Conservation (phyloP, 2,888 invertebrate species). For the Pachycephus smyrnensis region DNA sequence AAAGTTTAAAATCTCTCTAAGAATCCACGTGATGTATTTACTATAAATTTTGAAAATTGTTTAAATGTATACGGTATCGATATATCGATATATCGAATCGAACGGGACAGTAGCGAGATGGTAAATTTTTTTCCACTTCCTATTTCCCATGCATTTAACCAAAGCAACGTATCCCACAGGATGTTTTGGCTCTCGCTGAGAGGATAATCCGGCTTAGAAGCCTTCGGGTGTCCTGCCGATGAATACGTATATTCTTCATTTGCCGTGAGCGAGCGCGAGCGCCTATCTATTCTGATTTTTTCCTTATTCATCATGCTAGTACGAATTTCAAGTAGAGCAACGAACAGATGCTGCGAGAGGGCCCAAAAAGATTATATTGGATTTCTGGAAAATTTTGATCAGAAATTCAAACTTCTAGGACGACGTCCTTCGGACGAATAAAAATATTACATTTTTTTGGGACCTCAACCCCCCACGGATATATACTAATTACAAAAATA, state of each 20-base stretch:
- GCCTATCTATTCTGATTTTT: background rate
- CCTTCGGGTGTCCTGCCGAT: constrained; percentile 26
- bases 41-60: background rate
- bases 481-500: background rate
- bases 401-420: background rate
- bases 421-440: background rate
- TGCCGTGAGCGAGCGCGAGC: background rate
- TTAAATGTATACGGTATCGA: background rate
- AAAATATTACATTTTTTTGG: background rate
- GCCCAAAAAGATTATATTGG: background rate
- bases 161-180: constrained; percentile 29
- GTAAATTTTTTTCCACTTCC: background rate
- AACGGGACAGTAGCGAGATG: background rate
- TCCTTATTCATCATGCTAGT: background rate
- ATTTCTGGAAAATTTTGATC: background rate
- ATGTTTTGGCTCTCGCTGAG: constrained; percentile 55
- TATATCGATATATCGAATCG: background rate
- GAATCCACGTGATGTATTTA: background rate
- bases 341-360: background rate
- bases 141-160: background rate
- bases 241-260: background rate
- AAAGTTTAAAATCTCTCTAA: background rate
- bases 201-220: constrained; percentile 65
- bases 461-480: background rate
- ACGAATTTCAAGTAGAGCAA: background rate